Evolutionary conservation across 2,113 vertebrate species (phyloP).

Genomic region (Jaculus jaculus): DNA sequence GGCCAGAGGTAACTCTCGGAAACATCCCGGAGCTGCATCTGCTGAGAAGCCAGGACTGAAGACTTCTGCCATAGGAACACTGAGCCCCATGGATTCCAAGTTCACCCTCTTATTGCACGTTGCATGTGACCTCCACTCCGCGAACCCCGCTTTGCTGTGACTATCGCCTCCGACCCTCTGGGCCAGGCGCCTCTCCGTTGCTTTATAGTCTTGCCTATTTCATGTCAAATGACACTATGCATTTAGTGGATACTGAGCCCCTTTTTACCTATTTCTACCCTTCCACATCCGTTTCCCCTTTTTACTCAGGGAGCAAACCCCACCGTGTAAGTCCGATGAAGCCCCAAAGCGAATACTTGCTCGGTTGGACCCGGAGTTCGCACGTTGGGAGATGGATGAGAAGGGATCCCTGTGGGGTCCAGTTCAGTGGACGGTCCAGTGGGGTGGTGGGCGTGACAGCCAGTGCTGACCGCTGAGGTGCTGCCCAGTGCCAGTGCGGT

Average conservation of each 20-base stretch:
- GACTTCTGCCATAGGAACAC: not conserved
- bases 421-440: not conserved
- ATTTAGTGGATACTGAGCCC: not conserved
- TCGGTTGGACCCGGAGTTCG: not conserved
- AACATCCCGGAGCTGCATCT: not conserved
- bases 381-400: not conserved
- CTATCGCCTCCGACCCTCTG: too few species aligned
- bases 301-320: not conserved
- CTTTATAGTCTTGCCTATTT: too few species aligned
- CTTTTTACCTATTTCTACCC: not conserved
- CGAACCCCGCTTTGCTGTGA: too few species aligned
- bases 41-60: not conserved
- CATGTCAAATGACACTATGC: not conserved
- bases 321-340: too few species aligned
- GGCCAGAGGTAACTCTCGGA: not conserved
- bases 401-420: not conserved
- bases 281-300: not conserved
- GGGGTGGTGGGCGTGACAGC: not conserved
- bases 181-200: too few species aligned
- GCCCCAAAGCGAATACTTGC: not conserved
- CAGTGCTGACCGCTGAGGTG: not conserved
- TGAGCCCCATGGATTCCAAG: fast-evolving
- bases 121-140: fast-evolving
- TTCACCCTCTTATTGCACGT: not conserved
- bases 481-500: not conserved